Evolutionary conservation across 2,797 vertebrate genomes (phyloP).

Genomic region (Poecilia gillii): DNA sequence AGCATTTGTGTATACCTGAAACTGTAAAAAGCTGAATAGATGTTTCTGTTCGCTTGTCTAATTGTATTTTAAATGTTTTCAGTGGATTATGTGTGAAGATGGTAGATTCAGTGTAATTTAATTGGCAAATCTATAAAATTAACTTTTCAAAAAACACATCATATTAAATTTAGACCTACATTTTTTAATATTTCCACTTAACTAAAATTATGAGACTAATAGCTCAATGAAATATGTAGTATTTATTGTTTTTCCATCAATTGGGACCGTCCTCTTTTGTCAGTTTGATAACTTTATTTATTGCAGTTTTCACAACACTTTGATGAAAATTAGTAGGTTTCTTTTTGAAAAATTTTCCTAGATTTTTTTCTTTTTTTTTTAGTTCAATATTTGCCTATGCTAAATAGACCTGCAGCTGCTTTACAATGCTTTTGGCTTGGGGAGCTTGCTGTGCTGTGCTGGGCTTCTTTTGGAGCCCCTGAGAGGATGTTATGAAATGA

Average conservation of each 20-base stretch:
- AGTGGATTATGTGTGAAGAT: background rate
- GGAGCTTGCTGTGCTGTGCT: slow-evolving; percentile 2
- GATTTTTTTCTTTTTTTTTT: background rate
- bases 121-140: background rate
- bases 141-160: background rate
- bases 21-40: background rate
- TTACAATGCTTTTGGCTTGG: slow-evolving; percentile 3
- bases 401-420: slow-evolving; percentile 5
- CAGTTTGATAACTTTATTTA: background rate
- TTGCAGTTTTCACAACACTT: background rate
- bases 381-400: background rate
- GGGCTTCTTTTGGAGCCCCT: slow-evolving; percentile 15
- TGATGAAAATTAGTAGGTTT: background rate
- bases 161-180: background rate
- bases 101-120: slow-evolving; percentile 4
- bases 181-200: background rate
- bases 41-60: background rate
- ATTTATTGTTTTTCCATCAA: background rate
- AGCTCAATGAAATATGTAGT: background rate
- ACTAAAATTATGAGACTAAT: background rate
- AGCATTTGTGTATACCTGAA: slow-evolving; percentile 9
- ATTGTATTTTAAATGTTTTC: background rate
- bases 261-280: background rate
- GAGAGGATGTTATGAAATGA: slow-evolving; percentile 44
- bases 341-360: background rate